A percentile compares a stretch with the other conserved stretches of the same genome.
Conservation (phyloP, 2,888 invertebrate species). For the Brenthis ino region DNA sequence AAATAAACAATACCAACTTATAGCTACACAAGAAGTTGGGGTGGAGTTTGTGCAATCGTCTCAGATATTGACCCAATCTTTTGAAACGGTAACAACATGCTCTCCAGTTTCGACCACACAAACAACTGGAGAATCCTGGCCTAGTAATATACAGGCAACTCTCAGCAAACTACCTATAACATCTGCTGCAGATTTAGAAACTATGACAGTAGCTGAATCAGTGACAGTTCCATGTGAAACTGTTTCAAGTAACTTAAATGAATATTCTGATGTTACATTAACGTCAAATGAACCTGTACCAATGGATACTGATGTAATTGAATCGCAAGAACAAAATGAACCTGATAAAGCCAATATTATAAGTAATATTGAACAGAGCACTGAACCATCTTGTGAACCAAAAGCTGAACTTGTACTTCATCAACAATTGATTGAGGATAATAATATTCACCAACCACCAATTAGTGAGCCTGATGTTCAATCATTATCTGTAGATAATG, state of each 20-base stretch:
- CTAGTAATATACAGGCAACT: conserved; percentile 51
- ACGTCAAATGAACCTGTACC: conserved; percentile 25
- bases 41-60: conserved; percentile 69
- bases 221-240: conserved; percentile 33
- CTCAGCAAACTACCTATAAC: conserved; percentile 38
- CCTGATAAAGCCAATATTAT: conserved; percentile 27
- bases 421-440: conserved; percentile 21
- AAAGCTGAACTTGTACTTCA: conserved; percentile 18
- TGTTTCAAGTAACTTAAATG: conserved; percentile 29
- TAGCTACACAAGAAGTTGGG: conserved; percentile 64
- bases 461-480: conserved; percentile 20
- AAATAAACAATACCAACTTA: conserved; percentile 79
- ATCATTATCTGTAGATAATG: conserved; percentile 20
- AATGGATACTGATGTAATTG: conserved; percentile 18
- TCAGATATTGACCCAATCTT: conserved; percentile 70
- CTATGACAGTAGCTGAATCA: conserved; percentile 35
- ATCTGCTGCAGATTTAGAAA: conserved; percentile 34
- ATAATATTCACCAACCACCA: conserved; percentile 22
- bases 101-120: conserved; percentile 76
- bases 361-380: conserved; percentile 20
- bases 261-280: conserved; percentile 36
- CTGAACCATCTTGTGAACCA: conserved; percentile 17
- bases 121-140: conserved; percentile 62
- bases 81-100: conserved; percentile 67
- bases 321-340: conserved; percentile 21